Base-by-base conservation (phyloP, 1,140 invertebrate genomes). In the Melanaphis sacchari region DNA sequence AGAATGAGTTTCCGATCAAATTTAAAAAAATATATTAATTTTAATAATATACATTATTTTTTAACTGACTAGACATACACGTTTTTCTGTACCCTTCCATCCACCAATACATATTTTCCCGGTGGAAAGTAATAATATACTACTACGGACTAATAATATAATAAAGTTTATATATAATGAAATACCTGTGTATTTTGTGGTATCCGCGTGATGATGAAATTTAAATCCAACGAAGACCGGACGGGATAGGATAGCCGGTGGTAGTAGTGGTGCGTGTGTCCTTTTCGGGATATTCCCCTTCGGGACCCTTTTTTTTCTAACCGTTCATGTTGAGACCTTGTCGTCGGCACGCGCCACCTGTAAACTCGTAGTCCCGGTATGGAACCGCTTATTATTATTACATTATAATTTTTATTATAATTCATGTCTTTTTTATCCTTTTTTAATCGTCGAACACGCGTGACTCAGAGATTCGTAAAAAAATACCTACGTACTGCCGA, bases 301-400 rank as follows among this genome's bases (percentile, higher is more conserved):
- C 52, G 91, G 91, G 91, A 93, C 91, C 91, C 81, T 85, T 85
- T 93, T 85, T 84, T 93, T 54, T 54, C 7, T 41, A n/a, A n/a
- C 38, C 26, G 11, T 76, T 91, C 38, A 36, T 81, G 6, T 6
- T 4, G 15, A 31, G 38, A 40, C 38, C 90, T 8, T 1, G 24
- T 66, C 54, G 89, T 4, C 91, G 91, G 81, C 81, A 93, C 91
- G 91, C 26, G 91, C 91, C 91, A 92, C 91, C 91, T 92, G 91
- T 92, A 46, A 84, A 84, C 76, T n/a, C 15, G 59, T 76, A n/a
- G 59, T 76, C 90, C 31, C 31, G 9, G 59, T 59, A 21, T 46
- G 31, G 40, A 26, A 66, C 38, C 24, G 15, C 36, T 66, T 91
- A n/a, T 43, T 91, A 41, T 91, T 91, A 76, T 49, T 49, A 49